Base-by-base conservation (phyloP, 2,888 invertebrate species). In the Phaedon cochleariae region DNA sequence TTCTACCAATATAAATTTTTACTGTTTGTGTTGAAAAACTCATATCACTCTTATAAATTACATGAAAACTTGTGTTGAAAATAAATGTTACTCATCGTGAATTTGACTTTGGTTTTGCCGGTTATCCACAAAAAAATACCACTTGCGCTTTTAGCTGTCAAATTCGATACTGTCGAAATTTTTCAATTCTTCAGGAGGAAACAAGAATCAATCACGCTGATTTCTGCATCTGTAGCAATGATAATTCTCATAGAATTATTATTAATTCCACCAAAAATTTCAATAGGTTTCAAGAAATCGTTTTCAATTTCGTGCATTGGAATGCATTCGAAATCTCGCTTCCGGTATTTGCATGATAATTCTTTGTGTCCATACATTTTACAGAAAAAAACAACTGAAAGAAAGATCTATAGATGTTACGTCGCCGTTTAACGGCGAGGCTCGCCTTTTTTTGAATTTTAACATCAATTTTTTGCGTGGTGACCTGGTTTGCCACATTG, bases 171-270 rank as follows among this genome's bases (percentile, higher is more conserved):
- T 15, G 31, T 18, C n/a, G 53, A 34, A 10, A 53, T 34, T 53
- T 34, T 7, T 20, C 9, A 12, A 12, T 34, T 18, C 21, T 18
- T 17, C 12, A 12, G 3, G 34, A 34, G 21, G n/a, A 53, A 34
- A 20, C 18, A n/a, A 20, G 34, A 53, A 34, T 53, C 34, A 34
- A 53, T 20, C 12, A 34, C 53, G 34, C 53, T 53, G 10, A 53
- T 34, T 31, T 12, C 53, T 12, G 53, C 53, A 18, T 34, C 20
- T 53, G 34, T 31, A 15, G 31, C 53, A 15, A 34, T 18, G 1
- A 37, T 17, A 53, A 10, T 5, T 21, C 18, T 1, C 12, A 34
- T 17, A 29, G 26, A 18, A 12, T 29, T 26, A 17, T 29, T 22
- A 15, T 12, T n/a, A 52, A 52, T 31, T 0, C n/a, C n/a, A n/a